Percentiles rank a stretch among this genome's conserved stretches.
Conservation (phyloP, 2,113 vertebrate genomes). For the Thunnus maccoyii region DNA sequence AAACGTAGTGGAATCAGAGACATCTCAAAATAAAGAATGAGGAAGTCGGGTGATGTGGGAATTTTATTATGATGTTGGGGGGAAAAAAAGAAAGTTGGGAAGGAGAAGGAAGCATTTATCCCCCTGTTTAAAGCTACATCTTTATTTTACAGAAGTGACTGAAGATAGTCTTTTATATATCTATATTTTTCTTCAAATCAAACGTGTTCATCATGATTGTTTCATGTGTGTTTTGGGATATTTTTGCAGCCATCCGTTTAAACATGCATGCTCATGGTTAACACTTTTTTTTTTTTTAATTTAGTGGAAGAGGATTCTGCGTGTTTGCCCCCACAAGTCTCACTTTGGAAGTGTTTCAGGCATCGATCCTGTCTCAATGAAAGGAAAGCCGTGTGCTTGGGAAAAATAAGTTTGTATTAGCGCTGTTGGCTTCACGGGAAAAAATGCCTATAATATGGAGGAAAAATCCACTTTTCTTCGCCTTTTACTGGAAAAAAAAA, state of each 20-base stretch:
- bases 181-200: conserved; percentile 52
- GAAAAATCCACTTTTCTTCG: conserved; percentile 32
- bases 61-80: conserved; percentile 11
- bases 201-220: conserved; percentile 73
- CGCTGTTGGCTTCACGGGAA: conserved; percentile 36
- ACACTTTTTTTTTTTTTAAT: conserved; percentile 25
- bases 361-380: background rate
- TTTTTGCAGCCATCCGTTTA: conserved; percentile 62
- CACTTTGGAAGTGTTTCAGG: conserved; percentile 11
- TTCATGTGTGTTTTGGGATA: conserved; percentile 69
- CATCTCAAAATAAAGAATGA: conserved; percentile 75
- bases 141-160: conserved; percentile 77
- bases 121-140: conserved; percentile 55
- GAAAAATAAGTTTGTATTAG: conserved; percentile 30
- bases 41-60: conserved; percentile 33
- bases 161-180: conserved; percentile 73
- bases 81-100: conserved; percentile 22
- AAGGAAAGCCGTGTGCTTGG: background rate
- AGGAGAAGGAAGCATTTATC: conserved; percentile 48
- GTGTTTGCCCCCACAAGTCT: conserved; percentile 28
- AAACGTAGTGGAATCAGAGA: conserved; percentile 75
- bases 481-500: conserved; percentile 60
- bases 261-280: conserved; percentile 76
- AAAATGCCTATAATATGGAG: conserved; percentile 10
- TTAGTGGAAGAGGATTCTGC: conserved; percentile 24